phyloP scores from a whole-genome alignment of 2,797 vertebrate species.

The Miichthys miiuy region DNA sequence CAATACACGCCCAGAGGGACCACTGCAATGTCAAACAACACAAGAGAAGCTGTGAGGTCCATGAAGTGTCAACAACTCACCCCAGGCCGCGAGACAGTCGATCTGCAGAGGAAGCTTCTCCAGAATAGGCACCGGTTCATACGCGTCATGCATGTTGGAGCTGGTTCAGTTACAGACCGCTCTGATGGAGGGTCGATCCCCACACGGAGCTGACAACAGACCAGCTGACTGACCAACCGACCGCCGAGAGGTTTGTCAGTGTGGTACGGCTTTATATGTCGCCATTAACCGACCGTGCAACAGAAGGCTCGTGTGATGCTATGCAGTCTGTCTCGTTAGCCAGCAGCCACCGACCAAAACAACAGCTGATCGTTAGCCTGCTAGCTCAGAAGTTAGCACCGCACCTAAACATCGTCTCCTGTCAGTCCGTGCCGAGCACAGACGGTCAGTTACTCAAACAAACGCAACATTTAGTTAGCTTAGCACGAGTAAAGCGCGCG shows the following conservation, averaged over 20 bases:
- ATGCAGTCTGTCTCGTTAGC: conserved; percentile 10
- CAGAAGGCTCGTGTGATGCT: background rate
- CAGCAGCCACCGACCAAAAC: conserved; percentile 65
- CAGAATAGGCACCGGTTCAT: conserved; percentile 94
- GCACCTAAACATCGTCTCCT: conserved; percentile 25
- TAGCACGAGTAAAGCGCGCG: fast-evolving
- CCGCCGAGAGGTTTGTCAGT: conserved; percentile 31
- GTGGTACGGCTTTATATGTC: conserved; percentile 24
- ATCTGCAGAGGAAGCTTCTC: conserved; percentile 98
- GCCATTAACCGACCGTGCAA: conserved; percentile 41
- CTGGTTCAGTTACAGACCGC: background rate
- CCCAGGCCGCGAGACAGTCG: conserved; percentile 97
- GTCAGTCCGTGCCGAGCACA: background rate
- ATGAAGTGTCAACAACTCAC: conserved; percentile 81
- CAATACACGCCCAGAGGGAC: background rate
- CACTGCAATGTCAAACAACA: background rate
- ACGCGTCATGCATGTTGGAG: conserved; percentile 94
- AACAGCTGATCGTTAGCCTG: conserved; percentile 75
- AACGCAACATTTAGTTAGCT: background rate
- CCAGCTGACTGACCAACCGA: conserved; percentile 46
- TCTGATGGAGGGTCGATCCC: conserved; percentile 29
- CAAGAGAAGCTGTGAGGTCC: background rate
- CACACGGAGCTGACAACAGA: conserved; percentile 3
- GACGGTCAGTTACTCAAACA: fast-evolving
- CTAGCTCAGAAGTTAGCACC: conserved; percentile 68